phyloP scores from a whole-genome alignment of 2,888 invertebrate genomes.

The Therioaphis trifolii region DNA sequence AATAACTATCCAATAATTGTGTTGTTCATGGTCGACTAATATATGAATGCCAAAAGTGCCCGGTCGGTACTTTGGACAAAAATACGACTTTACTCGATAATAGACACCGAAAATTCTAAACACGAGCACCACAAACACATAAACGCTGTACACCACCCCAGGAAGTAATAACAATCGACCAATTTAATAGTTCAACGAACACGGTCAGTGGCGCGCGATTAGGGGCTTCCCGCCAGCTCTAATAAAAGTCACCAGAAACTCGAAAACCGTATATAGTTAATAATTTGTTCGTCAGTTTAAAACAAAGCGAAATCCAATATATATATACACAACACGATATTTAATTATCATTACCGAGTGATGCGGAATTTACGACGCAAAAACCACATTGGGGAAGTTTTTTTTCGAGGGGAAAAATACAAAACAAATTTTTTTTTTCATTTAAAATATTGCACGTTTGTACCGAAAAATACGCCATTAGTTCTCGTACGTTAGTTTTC shows the following conservation, averaged over 20 bases:
- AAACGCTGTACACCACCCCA: slow-evolving; percentile 21
- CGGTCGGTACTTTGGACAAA: background rate
- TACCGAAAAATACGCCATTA: background rate
- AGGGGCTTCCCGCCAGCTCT: slow-evolving; percentile 20
- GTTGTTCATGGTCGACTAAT: slow-evolving; percentile 25
- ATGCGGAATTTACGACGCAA: slow-evolving; percentile 17
- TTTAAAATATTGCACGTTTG: background rate
- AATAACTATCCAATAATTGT: background rate
- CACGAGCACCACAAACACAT: background rate
- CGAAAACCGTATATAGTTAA: background rate
- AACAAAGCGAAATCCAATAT: background rate
- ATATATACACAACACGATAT: background rate
- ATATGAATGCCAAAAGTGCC: background rate
- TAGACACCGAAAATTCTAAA: background rate
- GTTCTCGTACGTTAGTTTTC: slow-evolving; percentile 1
- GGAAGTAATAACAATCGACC: slow-evolving; percentile 58
- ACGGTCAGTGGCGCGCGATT: slow-evolving; percentile 3
- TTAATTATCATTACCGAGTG: slow-evolving; percentile 8
- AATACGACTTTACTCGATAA: background rate
- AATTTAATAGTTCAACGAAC: slow-evolving; percentile 57
- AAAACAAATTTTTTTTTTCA: background rate
- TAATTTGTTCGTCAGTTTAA: slow-evolving; percentile 14
- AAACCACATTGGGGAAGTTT: background rate
- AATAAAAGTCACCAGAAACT: slow-evolving; percentile 45
- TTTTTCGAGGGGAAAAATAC: slow-evolving; percentile 1